Base-by-base conservation (phyloP, 2,797 vertebrate genomes). In the Rhinophrynus dorsalis region DNA sequence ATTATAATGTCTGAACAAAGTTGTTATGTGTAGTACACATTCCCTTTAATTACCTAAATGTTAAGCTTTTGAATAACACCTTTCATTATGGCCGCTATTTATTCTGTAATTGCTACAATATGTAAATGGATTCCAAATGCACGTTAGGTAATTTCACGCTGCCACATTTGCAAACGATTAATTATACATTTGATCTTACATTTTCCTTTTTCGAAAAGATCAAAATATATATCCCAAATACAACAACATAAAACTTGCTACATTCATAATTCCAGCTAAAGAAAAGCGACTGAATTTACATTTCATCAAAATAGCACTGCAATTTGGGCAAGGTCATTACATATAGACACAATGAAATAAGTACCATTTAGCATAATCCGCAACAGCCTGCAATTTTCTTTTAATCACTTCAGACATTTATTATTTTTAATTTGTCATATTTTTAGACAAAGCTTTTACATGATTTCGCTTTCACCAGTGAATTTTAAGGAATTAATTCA, bases 361-460 rank as follows among this genome's bases (percentile, higher is more conserved):
- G 70, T 79, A 75, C 71, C 71, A 78, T 79, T 81, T 77, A 80
- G 52, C 71, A 78, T 79, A 78, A 81, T 80, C 66, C 77, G 60
- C 75, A 74, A 42, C 76, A 76, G 67, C 76, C 79, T 73, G 62
- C 78, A 73, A 73, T 73, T 73, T 73, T 73, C 70, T 66, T 59
- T 65, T 73, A 73, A 73, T 73, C 47, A 73, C 54, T 55, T 32
- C 48, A 48, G 60, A 26, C 69, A 67, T 59, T 66, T 66, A 60
- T 73, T 60, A 54, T 51, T 73, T 60, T 60, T 72, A 72, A 65
- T 72, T 66, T 72, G 44, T 52, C 61, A 72, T 72, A 33, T 66
- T 60, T 73, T 60, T 59, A 67, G 62, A 57, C 62, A 45, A 67
- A 37, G 55, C 55, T 29, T 35, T 47, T 60, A 60, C 50, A 59